These are phyloP conservation scores for Aphaenogaster floridana DNA, from an alignment of 1,140 invertebrate genomes.

Conservation along the genomic window DNA sequence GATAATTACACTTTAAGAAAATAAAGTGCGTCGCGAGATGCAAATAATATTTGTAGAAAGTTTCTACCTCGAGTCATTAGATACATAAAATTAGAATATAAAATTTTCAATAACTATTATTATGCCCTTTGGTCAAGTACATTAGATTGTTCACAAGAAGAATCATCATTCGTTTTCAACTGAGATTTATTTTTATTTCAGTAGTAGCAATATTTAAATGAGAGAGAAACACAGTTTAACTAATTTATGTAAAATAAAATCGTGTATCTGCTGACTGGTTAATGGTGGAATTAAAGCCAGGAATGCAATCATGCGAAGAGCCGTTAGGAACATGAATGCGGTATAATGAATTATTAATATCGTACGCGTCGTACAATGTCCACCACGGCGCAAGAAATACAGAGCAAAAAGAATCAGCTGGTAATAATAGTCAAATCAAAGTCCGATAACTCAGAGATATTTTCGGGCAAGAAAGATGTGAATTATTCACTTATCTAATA, in stretches of 20 bases:
- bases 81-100: not conserved
- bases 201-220: not conserved
- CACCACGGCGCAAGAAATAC: slow-evolving; percentile 2
- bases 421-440: slow-evolving; percentile 13
- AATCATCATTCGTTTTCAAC: not conserved
- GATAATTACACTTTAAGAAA: slow-evolving; percentile 7
- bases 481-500: not conserved
- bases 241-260: slow-evolving; percentile 38
- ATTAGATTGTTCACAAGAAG: not conserved
- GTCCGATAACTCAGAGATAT: not conserved
- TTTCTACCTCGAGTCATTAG: not conserved
- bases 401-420: not conserved
- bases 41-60: slow-evolving; percentile 22
- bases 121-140: not conserved
- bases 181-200: not conserved
- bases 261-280: not conserved
- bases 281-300: slow-evolving; percentile 31
- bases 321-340: slow-evolving; percentile 29
- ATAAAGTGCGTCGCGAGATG: not conserved
- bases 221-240: not conserved
- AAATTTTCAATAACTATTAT: slow-evolving; percentile 16
- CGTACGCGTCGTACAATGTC: not conserved
- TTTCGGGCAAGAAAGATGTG: not conserved
- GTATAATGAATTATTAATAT: slow-evolving; percentile 59
- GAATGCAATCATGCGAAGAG: slow-evolving; percentile 20